Base-by-base conservation (phyloP, 2,113 vertebrate genomes). In the Rhabdomys dilectus region DNA sequence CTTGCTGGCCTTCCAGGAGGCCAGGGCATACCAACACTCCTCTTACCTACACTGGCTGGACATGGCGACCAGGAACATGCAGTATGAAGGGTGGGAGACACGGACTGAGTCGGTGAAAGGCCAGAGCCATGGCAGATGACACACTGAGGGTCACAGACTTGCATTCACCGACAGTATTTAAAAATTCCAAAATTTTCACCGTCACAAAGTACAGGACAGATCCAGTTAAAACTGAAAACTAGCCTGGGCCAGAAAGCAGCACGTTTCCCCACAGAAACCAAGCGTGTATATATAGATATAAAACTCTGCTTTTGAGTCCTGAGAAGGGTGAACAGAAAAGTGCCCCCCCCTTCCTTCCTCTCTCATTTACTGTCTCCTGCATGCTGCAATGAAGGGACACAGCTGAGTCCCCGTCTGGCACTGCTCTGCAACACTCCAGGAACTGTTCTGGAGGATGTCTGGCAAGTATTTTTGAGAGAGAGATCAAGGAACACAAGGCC, bases 181-280 rank as follows among this genome's bases (percentile, higher is more conserved):
- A 36, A 85, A 78, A 94, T 51, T 31, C 76, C 76, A 51, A 85
- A 34, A 70, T 78, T 92, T 95, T 22, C 48, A 72, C 75, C 22
- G 82, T 93, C 89, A 91, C 64, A 34, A 78, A 85, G 42, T 15
- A 92, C 3, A 88, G 53, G 12, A 87, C 68, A 62, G 62, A 80
- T 92, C 36, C 56, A 70, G 39, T 70, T 77, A 94, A 95, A 94
- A 82, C 5, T 34, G 39, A 87, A 94, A 89, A 72, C 11, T 58
- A 39, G 12, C 15, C 42, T 12, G 56, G 56, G 51, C 19, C 42
- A 26, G 56, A 78, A 86, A 68, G 62, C 62, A 81, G 36, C 51
- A 90, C 4, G 34, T 56, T 88, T 68, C 80, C 39, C 70, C 29
- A 66, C 4, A 42, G 60, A n/a, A 91, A 80, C 26, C 31, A 68